These are phyloP conservation scores for Proisotoma minuta DNA, from an alignment of 2,888 invertebrate genomes.

Conservation along the genomic window DNA sequence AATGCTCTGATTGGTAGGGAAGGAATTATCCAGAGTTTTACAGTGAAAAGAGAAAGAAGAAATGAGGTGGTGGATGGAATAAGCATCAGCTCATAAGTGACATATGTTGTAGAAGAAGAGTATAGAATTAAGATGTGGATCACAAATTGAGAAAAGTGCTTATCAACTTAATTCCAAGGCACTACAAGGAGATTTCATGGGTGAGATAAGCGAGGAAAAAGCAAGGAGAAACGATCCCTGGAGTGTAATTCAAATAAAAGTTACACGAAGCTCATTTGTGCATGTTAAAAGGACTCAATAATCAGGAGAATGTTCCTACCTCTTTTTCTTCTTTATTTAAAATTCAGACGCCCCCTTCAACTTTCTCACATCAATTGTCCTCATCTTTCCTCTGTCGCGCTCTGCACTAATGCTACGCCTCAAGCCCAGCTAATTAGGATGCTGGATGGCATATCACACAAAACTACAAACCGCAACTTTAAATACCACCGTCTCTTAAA, in stretches of 20 bases:
- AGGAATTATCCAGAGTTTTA: not conserved
- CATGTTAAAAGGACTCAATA: conserved; percentile 48
- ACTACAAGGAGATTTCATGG: conserved; percentile 44
- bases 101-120: conserved; percentile 26
- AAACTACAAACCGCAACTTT: too few species aligned
- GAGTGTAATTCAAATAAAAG: conserved; percentile 48
- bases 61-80: not conserved
- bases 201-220: conserved; percentile 45
- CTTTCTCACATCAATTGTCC: conserved; percentile 20
- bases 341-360: conserved; percentile 35
- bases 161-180: conserved; percentile 47
- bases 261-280: conserved; percentile 48
- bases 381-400: conserved; percentile 12
- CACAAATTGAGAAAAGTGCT: conserved; percentile 48
- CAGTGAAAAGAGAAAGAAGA: conserved; percentile 1
- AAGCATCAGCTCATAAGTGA: conserved; percentile 18
- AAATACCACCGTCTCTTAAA: too few species aligned
- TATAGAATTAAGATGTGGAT: conserved; percentile 39
- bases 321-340: conserved; percentile 38
- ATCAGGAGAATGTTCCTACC: conserved; percentile 41
- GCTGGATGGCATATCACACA: conserved; percentile 14
- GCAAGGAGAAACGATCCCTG: conserved; percentile 45
- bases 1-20: not conserved
- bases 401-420: conserved; percentile 2
- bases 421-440: conserved; percentile 14